Conservation (phyloP, 1,140 invertebrate genomes). For the Pseudomyrmex gracilis region DNA sequence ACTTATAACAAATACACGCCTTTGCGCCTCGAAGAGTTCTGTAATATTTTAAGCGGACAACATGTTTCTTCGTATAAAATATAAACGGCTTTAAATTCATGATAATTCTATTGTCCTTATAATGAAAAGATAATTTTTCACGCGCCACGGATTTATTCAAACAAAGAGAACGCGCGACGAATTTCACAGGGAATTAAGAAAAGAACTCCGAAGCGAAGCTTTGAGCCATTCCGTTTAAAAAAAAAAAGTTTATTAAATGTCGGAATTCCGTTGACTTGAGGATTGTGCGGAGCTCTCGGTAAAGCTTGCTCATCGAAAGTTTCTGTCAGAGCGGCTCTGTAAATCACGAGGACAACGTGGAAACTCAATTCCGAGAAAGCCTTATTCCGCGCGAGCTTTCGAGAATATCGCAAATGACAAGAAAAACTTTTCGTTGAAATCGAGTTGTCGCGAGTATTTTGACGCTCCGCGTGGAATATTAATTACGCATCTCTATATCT, state of each 20-base stretch:
- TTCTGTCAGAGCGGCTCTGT: conserved; percentile 14
- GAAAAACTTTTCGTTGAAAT: conserved; percentile 2
- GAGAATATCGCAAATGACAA: conserved; percentile 19
- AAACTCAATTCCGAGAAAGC: conserved; percentile 22
- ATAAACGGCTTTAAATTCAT: conserved; percentile 27
- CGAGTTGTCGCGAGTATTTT: conserved; percentile 24
- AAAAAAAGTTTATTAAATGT: conserved; percentile 6
- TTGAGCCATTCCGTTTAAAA: too few species aligned
- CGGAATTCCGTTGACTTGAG: conserved; percentile 14
- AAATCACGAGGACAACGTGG: conserved; percentile 20
- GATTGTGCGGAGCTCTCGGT: background rate
- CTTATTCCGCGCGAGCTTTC: conserved; percentile 1
- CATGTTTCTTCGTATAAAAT: background rate
- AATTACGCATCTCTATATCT: conserved; percentile 41
- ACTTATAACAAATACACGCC: background rate
- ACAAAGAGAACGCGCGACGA: background rate
- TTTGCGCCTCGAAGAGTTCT: background rate
- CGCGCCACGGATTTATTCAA: background rate
- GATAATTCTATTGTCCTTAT: background rate
- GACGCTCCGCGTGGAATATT: conserved; percentile 22
- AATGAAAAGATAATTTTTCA: conserved; percentile 16
- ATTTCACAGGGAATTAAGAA: conserved; percentile 3
- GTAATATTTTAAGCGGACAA: background rate
- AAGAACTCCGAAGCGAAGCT: background rate
- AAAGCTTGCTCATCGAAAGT: conserved; percentile 1